Evolutionary conservation across 92 coral and sea anemone species (phyloP), one percentile per base, ranked within the genome.

Genomic region (Epizoanthus ramosus): DNA sequence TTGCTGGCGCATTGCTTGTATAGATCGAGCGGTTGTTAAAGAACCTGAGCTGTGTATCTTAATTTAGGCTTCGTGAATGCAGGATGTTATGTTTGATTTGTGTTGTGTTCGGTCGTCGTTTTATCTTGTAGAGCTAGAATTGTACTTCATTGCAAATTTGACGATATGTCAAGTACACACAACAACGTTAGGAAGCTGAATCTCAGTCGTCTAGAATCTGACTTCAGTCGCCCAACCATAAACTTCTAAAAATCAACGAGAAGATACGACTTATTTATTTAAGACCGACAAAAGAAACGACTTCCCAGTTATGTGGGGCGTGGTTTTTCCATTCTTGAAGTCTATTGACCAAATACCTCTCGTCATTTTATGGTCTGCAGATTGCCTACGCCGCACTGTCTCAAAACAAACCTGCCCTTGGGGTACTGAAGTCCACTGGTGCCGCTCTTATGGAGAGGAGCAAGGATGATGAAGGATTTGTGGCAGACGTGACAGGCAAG

Each of bases 341-440:
- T 47, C 53, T 22, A 47, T 25, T 6, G 57, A 58, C 39, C 6
- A 5, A 3, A 2, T 3, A 5, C 23, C 13, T 57, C 5, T 22
- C 47, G 3, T 17, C 24, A 15, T 65, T 58, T 33, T 50, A 25
- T 64, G 21, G 37, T 50, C 45, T 80, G 16, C 82, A 95, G 98
- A 88, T 92, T 25, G 88, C 94, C 43, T 89, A 91, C 57, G 86
- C 89, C 13, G 93, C 95, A 43, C 83, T 96, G 6, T 88, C 92
- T 25, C 98, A 96, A 82, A 88, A 88, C 53, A 91, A 92, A 43
- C 97, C 99, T 16, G 86, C 85, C 52, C 89, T 96, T 37, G 93
- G 93, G 75, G 92, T 97, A 2, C 89, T 96, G 17, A 97, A 92
- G 73, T 85, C 88, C 13, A 90, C 93, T 75, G 98, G 98, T 61